Conservation (phyloP, 2,797 vertebrate species). For the Chaetophractus vellerosus region DNA sequence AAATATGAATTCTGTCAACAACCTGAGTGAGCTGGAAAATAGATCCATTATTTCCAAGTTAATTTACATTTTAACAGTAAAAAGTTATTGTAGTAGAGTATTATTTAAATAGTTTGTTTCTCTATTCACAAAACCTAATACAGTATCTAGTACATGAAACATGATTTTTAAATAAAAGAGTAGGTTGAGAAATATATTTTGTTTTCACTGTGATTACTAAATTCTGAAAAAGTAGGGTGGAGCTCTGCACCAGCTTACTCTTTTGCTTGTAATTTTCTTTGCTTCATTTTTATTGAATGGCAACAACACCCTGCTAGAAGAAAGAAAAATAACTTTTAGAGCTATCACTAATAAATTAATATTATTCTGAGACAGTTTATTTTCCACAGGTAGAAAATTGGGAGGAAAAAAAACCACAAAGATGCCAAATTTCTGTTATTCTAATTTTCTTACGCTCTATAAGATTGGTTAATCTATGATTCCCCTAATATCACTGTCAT, state of each 20-base stretch:
- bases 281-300: neutral
- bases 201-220: neutral
- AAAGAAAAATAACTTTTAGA: neutral
- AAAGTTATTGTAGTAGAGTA: neutral
- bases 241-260: neutral
- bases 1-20: neutral
- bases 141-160: too few species aligned
- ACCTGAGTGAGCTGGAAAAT: neutral
- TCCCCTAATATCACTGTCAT: neutral
- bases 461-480: neutral
- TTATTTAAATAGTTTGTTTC: neutral
- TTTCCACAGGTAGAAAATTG: neutral
- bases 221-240: neutral
- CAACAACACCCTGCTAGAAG: neutral
- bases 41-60: neutral
- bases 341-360: slow-evolving; percentile 6
- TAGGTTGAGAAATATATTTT: neutral
- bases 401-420: neutral
- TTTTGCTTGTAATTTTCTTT: neutral
- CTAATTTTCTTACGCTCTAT: neutral
- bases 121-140: neutral
- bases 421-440: neutral
- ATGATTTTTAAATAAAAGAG: too few species aligned
- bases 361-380: neutral
- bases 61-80: neutral